Conservation (phyloP, 2,113 vertebrate species). For the Ascaphus truei region DNA sequence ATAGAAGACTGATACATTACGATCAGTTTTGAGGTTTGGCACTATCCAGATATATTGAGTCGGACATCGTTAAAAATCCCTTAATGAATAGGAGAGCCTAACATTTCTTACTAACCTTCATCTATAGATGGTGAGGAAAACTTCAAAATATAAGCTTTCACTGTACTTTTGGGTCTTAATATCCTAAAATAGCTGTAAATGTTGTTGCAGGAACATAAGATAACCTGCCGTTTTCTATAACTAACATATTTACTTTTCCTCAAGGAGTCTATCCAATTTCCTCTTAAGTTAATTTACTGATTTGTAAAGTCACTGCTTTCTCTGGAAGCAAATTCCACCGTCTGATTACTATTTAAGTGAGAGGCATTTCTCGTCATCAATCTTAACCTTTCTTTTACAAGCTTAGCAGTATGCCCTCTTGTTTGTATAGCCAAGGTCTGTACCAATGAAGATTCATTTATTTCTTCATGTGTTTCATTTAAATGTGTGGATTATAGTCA, state of each 20-base stretch:
- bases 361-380: conserved; percentile 3
- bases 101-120: too few relatives aligned
- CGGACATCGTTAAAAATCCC: too few relatives aligned
- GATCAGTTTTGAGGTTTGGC: too few relatives aligned
- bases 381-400: background rate
- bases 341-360: background rate
- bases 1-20: too few relatives aligned
- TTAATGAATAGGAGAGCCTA: too few relatives aligned
- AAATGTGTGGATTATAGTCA: too few relatives aligned
- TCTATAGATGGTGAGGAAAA: too few relatives aligned
- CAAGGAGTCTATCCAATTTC: conserved; percentile 9
- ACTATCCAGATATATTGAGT: too few relatives aligned
- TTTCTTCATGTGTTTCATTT: background rate
- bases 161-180: too few relatives aligned
- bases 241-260: background rate
- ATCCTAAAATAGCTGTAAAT: too few relatives aligned
- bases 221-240: background rate
- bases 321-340: conserved; percentile 1
- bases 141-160: too few relatives aligned
- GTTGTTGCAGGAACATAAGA: background rate
- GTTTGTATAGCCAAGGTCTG: background rate
- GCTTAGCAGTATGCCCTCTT: background rate
- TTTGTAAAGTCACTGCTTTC: conserved; percentile 1
- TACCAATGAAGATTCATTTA: background rate
- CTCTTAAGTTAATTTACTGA: conserved; percentile 28